Percentiles rank a stretch among this genome's conserved stretches.
Evolutionary conservation across 2,113 vertebrate genomes (phyloP).

Genomic region (Oriolus oriolus): DNA sequence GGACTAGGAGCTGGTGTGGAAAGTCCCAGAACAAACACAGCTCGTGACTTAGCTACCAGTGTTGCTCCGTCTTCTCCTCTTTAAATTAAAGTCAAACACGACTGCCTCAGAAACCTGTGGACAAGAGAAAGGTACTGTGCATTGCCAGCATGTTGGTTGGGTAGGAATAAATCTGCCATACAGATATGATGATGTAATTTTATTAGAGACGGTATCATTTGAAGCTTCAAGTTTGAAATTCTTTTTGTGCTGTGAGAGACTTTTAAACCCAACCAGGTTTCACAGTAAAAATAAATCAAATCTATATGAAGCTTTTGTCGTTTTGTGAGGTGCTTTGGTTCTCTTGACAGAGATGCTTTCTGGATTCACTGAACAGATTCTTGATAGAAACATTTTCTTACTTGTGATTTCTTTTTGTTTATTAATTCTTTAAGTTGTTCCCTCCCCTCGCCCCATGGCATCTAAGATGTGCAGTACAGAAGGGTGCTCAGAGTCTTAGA

Average conservation of each 20-base stretch:
- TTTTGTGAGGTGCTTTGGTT: neutral
- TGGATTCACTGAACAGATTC: neutral
- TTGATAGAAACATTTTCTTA: neutral
- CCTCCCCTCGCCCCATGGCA: accelerated
- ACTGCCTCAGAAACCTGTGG: neutral
- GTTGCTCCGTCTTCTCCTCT: neutral
- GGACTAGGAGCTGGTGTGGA: neutral
- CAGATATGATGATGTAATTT: neutral
- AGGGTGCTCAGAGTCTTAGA: neutral
- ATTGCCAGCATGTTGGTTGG: neutral
- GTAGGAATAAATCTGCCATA: neutral
- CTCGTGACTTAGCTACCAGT: neutral
- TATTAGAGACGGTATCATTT: neutral
- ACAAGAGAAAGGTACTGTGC: constrained; percentile 5
- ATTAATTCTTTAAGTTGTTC: neutral
- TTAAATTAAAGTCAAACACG: neutral
- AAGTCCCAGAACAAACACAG: neutral
- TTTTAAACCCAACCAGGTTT: neutral
- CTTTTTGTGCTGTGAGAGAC: neutral
- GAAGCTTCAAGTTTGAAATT: neutral
- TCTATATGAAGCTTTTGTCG: neutral
- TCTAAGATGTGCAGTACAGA: neutral
- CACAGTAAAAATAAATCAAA: neutral
- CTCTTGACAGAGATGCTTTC: neutral
- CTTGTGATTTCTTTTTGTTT: neutral